Evolutionary conservation across 2,113 vertebrate genomes (phyloP), one percentile per base, ranked within the genome.

Genomic region (Pluvialis apricaria): DNA sequence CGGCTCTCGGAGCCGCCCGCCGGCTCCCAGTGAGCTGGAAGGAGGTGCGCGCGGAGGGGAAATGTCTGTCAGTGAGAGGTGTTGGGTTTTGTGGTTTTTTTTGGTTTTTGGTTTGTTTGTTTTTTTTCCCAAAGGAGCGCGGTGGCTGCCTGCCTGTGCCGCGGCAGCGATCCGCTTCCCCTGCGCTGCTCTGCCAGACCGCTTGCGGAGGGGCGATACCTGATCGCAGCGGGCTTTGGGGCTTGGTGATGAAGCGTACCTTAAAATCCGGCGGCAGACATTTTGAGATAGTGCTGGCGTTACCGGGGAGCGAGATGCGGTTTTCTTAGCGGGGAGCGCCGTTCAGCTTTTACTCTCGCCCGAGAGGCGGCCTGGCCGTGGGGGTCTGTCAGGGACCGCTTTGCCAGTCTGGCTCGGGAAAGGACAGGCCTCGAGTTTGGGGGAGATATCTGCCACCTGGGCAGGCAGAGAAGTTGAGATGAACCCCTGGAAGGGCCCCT

Each of bases 281-380:
- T n/a, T 58, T 21, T 38, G 57, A 36, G 18, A 1, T 10, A 10
- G 8, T 1, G 3, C 13, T 31, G 60, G 49, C 24, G 49, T 51
- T 25, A 25, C 12, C 49, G 6, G 36, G 61, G n/a, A 40, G 24
- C 5, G 10, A 38, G 25, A 5, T 47, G 14, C 0, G 6, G 9
- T 51, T 38, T 86, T 60, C 21, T 31, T 4, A 1, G 6, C 0
- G 8, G 26, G 17, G 18, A 12, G 31, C 8, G 9, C 15, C 5
- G 0, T 17, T 17, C 15, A 10, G 2, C 28, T 86, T 4, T 86
- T 3, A 0, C 20, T 47, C n/a, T n/a, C n/a, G n/a, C n/a, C n/a
- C n/a, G 4, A 68, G 15, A 6, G 40, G 22, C 15, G 26, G 45
- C 13, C n/a, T 44, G 31, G 7, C 34, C 21, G 11, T 24, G 32